Percentiles rank a stretch among this genome's conserved stretches.
phyloP scores from a whole-genome alignment of 35 echinoderm and acorn worm genomes.

The Apostichopus californicus region DNA sequence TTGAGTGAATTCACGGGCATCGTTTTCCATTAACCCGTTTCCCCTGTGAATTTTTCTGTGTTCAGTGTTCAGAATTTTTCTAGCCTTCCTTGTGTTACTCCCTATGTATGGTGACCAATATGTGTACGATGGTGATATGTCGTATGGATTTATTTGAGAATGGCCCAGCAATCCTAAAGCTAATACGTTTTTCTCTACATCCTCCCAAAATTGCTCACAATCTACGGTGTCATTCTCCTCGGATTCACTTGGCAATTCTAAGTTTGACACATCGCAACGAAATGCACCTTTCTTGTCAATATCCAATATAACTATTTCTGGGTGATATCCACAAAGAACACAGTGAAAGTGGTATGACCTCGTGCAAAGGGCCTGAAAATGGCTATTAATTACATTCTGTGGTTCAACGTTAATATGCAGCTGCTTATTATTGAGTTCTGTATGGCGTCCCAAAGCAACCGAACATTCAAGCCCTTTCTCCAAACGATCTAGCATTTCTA shows the following conservation, averaged over 20 bases:
- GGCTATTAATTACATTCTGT: slow-evolving; percentile 32
- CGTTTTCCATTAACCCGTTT: slow-evolving; percentile 7
- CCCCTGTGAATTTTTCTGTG: slow-evolving; percentile 34
- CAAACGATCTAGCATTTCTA: slow-evolving; percentile 30
- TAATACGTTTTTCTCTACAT: not conserved
- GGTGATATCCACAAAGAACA: slow-evolving; percentile 24
- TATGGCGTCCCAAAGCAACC: slow-evolving; percentile 14
- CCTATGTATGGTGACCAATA: slow-evolving; percentile 47
- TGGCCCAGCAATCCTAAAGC: not conserved
- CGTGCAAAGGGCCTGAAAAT: slow-evolving; percentile 23
- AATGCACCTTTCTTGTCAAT: slow-evolving; percentile 48
- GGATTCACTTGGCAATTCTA: slow-evolving; percentile 1
- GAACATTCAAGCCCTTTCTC: slow-evolving; percentile 42
- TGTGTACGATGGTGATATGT: slow-evolving; percentile 28
- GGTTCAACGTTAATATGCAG: not conserved
- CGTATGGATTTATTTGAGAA: not conserved
- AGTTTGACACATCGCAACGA: slow-evolving; percentile 4
- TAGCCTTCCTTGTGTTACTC: not conserved
- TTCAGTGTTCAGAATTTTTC: slow-evolving; percentile 26
- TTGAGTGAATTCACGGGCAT: slow-evolving; percentile 38
- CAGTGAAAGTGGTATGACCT: slow-evolving; percentile 21
- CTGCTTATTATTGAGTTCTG: slow-evolving; percentile 25
- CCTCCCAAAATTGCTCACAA: slow-evolving; percentile 24
- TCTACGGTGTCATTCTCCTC: slow-evolving; percentile 24
- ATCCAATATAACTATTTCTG: slow-evolving; percentile 21